Base-by-base conservation (phyloP, 2,888 invertebrate genomes). In the Sarcophaga rosellei region DNA sequence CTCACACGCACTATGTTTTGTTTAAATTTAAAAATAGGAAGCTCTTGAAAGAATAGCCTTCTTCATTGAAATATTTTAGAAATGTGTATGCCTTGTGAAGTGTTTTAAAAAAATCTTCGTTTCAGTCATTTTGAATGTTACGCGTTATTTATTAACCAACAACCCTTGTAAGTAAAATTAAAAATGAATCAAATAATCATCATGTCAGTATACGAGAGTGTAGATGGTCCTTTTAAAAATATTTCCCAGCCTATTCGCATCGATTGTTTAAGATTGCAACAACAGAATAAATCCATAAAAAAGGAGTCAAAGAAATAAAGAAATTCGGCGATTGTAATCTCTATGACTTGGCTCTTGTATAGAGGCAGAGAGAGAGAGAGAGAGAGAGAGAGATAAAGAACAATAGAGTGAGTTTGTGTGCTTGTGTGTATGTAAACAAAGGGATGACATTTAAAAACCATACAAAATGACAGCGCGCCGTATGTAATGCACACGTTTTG, bases 401-500 rank as follows among this genome's bases (percentile, higher is more conserved):
- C 35, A 1, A 35, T 8, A 35, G 2, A 0, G 10, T 35, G 35
- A 8, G 8, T 35, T 35, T 35, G 1, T 2, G 35, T 35, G 35
- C 8, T 35, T 35, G 35, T 35, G 35, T 35, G 35, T 74, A 17
- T 45, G 79, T 45, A 68, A 17, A 45, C 57, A 70, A 81, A 70
- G 75, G 69, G 75, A 81, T 81, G 81, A 69, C 75, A 69, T 81
- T 62, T 69, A 75, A 70, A 35, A 62, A 45, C 59, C 81, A n/a
- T 81, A 75, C 70, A 70, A 76, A 81, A 70, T 81, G 75, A 81
- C 81, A 81, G 69, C 81, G 69, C n/a, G 4, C 53, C 69, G 44
- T 74, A 81, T 68, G 81, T 74, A 66, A 75, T 81, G 81, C 81
- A 76, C 75, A 81, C 81, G 69, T 76, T 57, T 76, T 76, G 63